Conservation (phyloP, 2,888 invertebrate genomes). For the Pseudolycoriella hygida region DNA sequence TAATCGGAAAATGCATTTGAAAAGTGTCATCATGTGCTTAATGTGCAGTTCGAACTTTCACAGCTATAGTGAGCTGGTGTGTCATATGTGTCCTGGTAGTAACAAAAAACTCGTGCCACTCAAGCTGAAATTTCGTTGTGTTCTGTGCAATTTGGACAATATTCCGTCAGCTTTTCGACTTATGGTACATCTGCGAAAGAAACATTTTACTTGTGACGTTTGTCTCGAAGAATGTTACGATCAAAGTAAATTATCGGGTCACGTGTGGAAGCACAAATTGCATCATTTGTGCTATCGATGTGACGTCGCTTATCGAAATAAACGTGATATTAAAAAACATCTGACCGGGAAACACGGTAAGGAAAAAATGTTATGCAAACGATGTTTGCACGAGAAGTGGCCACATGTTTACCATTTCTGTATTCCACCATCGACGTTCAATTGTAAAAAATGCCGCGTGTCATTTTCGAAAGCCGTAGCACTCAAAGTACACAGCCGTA, state of each 20-base stretch:
- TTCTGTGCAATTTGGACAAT: conserved; percentile 56
- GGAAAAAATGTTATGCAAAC: conserved; percentile 69
- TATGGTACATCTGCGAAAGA: conserved; percentile 73
- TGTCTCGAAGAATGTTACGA: conserved; percentile 67
- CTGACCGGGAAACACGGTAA: conserved; percentile 87
- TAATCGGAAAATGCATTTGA: conserved; percentile 73
- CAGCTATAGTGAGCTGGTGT: conserved; percentile 71
- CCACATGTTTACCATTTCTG: conserved; percentile 85
- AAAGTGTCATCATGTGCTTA: conserved; percentile 61
- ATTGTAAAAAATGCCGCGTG: conserved; percentile 64
- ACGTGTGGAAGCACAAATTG: conserved; percentile 81
- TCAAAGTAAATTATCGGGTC: conserved; percentile 59
- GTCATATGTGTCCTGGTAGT: conserved; percentile 69
- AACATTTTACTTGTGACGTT: conserved; percentile 73
- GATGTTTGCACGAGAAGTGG: conserved; percentile 79
- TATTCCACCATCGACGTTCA: conserved; percentile 57
- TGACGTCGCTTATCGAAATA: conserved; percentile 73
- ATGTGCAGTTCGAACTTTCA: conserved; percentile 80
- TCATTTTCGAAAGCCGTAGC: conserved; percentile 59
- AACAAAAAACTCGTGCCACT: conserved; percentile 27
- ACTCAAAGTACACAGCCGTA: conserved; percentile 66
- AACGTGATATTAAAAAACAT: conserved; percentile 75
- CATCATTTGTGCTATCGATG: conserved; percentile 77
- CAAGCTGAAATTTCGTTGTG: conserved; percentile 61
- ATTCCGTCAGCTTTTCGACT: conserved; percentile 74